These are phyloP conservation scores for Graptemys geographica DNA, from an alignment of 2,797 vertebrate genomes.

Conservation along the genomic window DNA sequence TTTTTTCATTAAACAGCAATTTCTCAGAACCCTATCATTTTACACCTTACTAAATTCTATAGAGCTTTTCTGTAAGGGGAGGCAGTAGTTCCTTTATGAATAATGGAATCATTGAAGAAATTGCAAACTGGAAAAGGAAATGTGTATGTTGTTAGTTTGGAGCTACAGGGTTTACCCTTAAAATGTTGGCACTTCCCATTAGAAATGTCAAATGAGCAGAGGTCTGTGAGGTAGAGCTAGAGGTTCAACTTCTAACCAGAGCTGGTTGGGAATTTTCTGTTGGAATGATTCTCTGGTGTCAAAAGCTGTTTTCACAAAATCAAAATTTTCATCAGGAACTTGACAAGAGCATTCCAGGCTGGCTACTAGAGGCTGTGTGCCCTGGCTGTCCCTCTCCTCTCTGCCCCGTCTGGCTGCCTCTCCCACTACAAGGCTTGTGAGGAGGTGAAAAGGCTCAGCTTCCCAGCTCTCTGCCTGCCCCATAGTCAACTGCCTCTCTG, in stretches of 20 bases:
- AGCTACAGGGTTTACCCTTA: background rate
- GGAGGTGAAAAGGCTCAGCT: background rate
- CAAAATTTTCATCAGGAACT: background rate
- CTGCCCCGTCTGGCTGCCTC: background rate
- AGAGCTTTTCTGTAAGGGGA: background rate
- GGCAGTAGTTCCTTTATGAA: background rate
- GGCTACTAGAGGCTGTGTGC: background rate
- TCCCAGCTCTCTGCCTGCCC: background rate
- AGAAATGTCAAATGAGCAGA: background rate
- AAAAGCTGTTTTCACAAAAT: background rate
- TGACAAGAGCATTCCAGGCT: background rate
- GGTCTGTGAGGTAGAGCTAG: background rate
- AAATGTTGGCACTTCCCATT: background rate
- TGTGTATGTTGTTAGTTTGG: background rate
- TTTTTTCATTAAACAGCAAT: background rate
- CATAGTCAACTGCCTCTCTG: background rate
- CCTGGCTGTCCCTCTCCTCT: no score
- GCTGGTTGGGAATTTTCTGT: background rate
- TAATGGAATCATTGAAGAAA: background rate
- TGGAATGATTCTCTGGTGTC: background rate
- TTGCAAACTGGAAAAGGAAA: background rate
- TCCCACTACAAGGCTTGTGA: background rate
- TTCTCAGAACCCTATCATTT: background rate
- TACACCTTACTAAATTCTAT: background rate
- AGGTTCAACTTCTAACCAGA: background rate